Conservation (phyloP, 2,113 vertebrate genomes). For the Castor canadensis region DNA sequence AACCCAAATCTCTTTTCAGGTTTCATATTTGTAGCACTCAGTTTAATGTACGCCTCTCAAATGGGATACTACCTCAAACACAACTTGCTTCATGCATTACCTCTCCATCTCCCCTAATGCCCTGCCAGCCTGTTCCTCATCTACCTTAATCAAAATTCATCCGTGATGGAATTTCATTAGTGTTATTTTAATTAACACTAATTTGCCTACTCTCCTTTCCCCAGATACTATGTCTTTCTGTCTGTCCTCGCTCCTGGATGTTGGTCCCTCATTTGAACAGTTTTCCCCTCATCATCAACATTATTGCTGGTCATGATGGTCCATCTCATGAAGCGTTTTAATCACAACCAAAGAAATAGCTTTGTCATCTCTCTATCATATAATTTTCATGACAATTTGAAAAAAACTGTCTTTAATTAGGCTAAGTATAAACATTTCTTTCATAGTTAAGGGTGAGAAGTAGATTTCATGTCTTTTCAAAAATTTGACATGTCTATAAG, state of each 20-base stretch:
- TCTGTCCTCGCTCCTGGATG: neutral
- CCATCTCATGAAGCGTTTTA: neutral
- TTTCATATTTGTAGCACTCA: neutral
- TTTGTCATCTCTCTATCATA: neutral
- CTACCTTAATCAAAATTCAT: neutral
- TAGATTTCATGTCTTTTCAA: neutral
- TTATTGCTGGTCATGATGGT: neutral
- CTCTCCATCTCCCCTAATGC: neutral
- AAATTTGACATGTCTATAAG: neutral
- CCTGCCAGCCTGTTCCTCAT: neutral
- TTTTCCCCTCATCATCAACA: neutral
- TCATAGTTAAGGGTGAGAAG: neutral
- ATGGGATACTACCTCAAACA: neutral
- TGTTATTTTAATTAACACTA: neutral
- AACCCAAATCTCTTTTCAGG: neutral
- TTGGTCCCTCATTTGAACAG: neutral
- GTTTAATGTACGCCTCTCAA: neutral
- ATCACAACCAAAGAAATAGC: neutral
- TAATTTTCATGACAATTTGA: neutral
- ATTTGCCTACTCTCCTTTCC: neutral
- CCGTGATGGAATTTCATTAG: no score
- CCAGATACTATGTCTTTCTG: neutral
- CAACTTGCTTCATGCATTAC: neutral
- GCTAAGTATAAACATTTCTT: neutral
- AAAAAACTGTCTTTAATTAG: neutral